Evolutionary conservation across 1,140 invertebrate genomes (phyloP).

Genomic region (Laupala kohalensis): DNA sequence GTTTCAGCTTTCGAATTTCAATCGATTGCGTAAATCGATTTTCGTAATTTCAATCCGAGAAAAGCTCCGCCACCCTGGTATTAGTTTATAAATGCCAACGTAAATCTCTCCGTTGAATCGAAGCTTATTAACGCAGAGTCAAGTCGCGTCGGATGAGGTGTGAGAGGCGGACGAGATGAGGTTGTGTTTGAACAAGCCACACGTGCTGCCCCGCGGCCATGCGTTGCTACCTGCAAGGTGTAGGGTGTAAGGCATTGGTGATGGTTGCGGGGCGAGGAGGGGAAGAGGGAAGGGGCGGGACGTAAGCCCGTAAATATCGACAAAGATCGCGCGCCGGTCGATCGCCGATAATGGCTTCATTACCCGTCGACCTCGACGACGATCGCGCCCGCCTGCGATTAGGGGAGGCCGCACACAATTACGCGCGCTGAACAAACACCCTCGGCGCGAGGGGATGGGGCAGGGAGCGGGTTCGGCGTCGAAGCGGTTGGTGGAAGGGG

Average conservation of each 20-base stretch:
- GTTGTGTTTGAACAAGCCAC: neutral
- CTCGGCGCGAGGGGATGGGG: neutral
- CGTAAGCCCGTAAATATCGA: neutral
- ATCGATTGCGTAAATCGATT: too few species aligned
- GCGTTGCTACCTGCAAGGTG: neutral
- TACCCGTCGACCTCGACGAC: neutral
- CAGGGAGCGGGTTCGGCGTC: neutral
- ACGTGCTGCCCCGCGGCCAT: neutral
- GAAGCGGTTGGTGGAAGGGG: too few species aligned
- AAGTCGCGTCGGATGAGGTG: neutral
- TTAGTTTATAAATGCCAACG: too few species aligned
- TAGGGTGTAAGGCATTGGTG: too few species aligned
- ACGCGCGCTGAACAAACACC: neutral
- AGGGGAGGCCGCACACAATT: neutral
- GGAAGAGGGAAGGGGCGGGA: neutral
- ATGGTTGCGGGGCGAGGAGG: too few species aligned
- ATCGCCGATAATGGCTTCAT: neutral
- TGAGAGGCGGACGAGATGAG: too few species aligned
- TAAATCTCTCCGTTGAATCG: too few species aligned
- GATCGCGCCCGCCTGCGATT: neutral
- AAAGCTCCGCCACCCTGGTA: too few species aligned
- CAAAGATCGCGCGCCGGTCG: too few species aligned
- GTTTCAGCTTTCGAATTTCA: too few species aligned
- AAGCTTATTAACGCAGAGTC: neutral
- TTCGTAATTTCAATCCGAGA: too few species aligned